Evolutionary conservation across 2,113 vertebrate genomes (phyloP).

Genomic region (Cyanistes caeruleus): DNA sequence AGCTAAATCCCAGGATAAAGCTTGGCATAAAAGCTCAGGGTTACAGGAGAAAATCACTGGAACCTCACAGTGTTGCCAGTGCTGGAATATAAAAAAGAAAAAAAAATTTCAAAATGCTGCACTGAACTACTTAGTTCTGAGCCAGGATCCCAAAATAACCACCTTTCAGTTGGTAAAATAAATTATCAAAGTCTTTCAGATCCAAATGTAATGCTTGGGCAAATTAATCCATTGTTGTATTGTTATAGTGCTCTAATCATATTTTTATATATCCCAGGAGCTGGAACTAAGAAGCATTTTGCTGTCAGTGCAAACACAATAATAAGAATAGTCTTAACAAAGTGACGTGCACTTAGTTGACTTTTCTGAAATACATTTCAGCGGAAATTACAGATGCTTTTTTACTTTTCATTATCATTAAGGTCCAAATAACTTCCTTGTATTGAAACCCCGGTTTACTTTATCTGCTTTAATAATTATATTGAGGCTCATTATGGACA

Average conservation of each 20-base stretch:
- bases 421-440: conserved; percentile 63
- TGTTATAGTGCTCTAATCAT: conserved; percentile 70
- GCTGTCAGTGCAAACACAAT: conserved; percentile 71
- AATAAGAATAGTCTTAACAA: conserved; percentile 74
- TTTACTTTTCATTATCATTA: conserved; percentile 73
- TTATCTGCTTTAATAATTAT: conserved; percentile 70
- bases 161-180: conserved; percentile 68
- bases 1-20: not conserved
- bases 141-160: conserved; percentile 55
- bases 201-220: conserved; percentile 48
- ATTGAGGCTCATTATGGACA: conserved; percentile 60
- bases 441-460: conserved; percentile 54
- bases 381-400: conserved; percentile 70
- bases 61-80: not conserved
- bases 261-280: conserved; percentile 70
- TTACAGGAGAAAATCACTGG: not conserved
- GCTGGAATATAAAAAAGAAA: not conserved
- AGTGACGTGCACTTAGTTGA: conserved; percentile 70
- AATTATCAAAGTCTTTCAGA: conserved; percentile 58
- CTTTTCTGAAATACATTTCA: conserved; percentile 65
- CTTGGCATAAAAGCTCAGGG: not conserved
- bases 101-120: not conserved
- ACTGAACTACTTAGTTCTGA: conserved; percentile 19
- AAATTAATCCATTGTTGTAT: conserved; percentile 74
- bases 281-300: conserved; percentile 71